Base-by-base conservation (phyloP, 2,113 vertebrate species). In the Misgurnus mizolepis region DNA sequence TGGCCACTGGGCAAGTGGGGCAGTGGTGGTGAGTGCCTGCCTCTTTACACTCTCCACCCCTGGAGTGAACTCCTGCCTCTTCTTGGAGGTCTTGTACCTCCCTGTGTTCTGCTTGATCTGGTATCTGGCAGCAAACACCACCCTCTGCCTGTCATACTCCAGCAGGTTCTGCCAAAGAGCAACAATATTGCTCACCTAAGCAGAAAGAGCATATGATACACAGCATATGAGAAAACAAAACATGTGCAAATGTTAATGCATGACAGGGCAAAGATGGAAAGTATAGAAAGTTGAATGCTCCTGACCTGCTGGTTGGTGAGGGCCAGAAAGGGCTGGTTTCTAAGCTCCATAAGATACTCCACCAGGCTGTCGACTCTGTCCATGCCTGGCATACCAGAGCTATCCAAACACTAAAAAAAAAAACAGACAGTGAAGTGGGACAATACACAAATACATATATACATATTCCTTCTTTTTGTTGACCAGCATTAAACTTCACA, bases 81-180 rank as follows among this genome's bases (percentile, higher is more conserved):
- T 79, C 55, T 83, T 69, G 4, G 49, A 53, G 0, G 79, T 76
- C 34, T 66, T 55, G 22, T 79, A 83, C 15, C 76, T 18, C 11
- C 76, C 74, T 9, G 60, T 76, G 22, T 55, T 7, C 7, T 83
- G 75, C 43, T 50, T 75, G 56, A 65, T 76, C 27, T 72, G 71
- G 50, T 81, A 50, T 43, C 65, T 27, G 7, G 79, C 60, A 69
- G 81, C n/a, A 45, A 61, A 85, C 18, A 78, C 12, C 14, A 85
- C 68, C 18, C 73, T 18, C 73, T 78, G 34, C 64, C 75, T 77
- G 17, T 81, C 78, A 11, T 47, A 69, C 0, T 41, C n/a, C 7
- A 70, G 53, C 76, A 79, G 76, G 41, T 61, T 78, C 39, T 69
- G 76, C 66, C 76, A 78, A 50, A 69, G 40, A 2, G 17, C 50